Base-by-base conservation (phyloP, 2,888 invertebrate genomes). In the Rhaphigaster nebulosa region DNA sequence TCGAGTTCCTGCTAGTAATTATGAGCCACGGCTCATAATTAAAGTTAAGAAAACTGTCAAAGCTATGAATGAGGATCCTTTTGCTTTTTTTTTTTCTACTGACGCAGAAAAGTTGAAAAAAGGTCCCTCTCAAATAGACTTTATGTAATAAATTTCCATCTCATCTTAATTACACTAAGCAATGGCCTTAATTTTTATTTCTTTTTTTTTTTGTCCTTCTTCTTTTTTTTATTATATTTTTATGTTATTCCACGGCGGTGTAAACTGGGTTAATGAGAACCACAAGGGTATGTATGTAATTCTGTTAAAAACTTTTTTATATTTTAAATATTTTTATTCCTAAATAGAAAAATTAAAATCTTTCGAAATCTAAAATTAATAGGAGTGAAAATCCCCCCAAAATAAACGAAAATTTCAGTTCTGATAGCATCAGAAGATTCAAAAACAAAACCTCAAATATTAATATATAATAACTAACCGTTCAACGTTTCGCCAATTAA, bases 41-140 rank as follows among this genome's bases (percentile, higher is more conserved):
- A 84, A 84, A 84, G 84, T 84, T 84, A 84, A 84, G 84, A 84
- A 84, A 84, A 84, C 84, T 84, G 84, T 84, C 45, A 84, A 84
- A 84, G 84, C 45, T 84, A 84, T 84, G 45, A 84, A 84, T 84
- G 45, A 84, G n/a, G 45, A 41, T 84, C 45, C n/a, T 84, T 84
- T 84, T 50, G 26, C 84, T 45, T 84, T 84, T 84, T 45, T 65
- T 65, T 76, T 38, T 76, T 23, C 23, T 76, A 20, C 70, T 76
- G 70, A 76, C 70, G 70, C 70, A 38, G 70, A 76, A 65, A 76
- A 76, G 70, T 76, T 76, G 29, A 76, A 76, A 76, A 76, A 76
- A 76, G 38, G 70, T 76, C 70, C 38, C 23, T 38, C 70, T 76
- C 70, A 76, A 76, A 76, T 76, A 76, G 70, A 76, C 70, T 76